These are phyloP conservation scores for Cyclina sinensis DNA, from an alignment of 1,140 invertebrate genomes.

Conservation along the genomic window DNA sequence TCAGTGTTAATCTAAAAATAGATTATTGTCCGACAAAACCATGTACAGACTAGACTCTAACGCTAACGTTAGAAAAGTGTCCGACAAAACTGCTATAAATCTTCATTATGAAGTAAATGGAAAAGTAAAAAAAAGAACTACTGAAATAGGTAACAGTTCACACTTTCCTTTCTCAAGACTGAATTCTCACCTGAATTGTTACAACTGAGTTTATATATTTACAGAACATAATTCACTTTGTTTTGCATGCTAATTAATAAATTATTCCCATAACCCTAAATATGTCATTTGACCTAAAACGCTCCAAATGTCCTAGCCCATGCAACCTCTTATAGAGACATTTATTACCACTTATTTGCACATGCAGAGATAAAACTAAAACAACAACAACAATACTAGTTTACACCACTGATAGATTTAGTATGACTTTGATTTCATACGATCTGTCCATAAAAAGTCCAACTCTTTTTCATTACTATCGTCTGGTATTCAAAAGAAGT, in stretches of 20 bases:
- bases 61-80: too few species aligned
- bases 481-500: too few species aligned
- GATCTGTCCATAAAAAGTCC: too few species aligned
- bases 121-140: too few species aligned
- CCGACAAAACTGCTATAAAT: too few species aligned
- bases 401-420: conserved; percentile 9
- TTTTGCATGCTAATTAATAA: neutral
- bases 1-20: neutral
- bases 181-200: too few species aligned
- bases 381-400: conserved; percentile 29
- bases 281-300: neutral
- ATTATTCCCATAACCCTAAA: neutral
- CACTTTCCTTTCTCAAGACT: too few species aligned
- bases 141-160: too few species aligned
- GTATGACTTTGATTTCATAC: conserved; percentile 7
- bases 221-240: neutral
- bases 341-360: neutral
- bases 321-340: conserved; percentile 41
- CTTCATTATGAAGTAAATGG: too few species aligned
- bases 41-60: too few species aligned
- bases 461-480: too few species aligned
- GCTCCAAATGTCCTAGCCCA: conserved; percentile 20
- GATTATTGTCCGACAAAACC: neutral
- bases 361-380: conserved; percentile 25
- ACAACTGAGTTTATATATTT: too few species aligned